Conservation (phyloP, 1,140 invertebrate species). For the Caerostris extrusa region DNA sequence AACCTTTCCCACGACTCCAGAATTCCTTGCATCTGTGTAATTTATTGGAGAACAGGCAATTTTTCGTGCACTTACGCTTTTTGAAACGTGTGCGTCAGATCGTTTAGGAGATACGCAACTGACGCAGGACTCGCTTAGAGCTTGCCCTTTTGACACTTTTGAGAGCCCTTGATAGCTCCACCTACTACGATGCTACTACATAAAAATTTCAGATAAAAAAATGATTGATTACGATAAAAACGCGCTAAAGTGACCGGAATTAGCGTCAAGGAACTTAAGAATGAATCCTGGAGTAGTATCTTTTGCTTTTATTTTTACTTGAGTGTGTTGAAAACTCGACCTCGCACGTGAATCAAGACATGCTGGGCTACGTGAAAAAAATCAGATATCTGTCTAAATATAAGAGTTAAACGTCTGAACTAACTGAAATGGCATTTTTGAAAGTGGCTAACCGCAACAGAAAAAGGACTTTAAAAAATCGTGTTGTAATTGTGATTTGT, state of each 20-base stretch:
- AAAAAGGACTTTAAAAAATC: neutral
- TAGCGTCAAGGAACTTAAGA: neutral
- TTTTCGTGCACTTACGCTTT: constrained; percentile 11
- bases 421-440: neutral
- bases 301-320: neutral
- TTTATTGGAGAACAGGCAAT: neutral
- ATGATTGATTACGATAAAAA: constrained; percentile 9
- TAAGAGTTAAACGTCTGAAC: neutral
- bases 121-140: neutral
- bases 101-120: neutral
- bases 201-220: neutral
- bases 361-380: too few relatives aligned
- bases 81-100: neutral
- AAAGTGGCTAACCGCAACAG: too few relatives aligned
- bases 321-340: neutral
- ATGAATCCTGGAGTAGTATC: neutral
- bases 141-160: neutral
- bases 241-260: neutral
- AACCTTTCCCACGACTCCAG: constrained; percentile 29
- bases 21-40: neutral
- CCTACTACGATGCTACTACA: neutral
- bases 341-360: too few relatives aligned
- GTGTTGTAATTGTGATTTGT: too few relatives aligned
- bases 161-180: neutral
- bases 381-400: too few relatives aligned